phyloP scores from a whole-genome alignment of 2,797 vertebrate species.

The Adrianichthys oophorus region DNA sequence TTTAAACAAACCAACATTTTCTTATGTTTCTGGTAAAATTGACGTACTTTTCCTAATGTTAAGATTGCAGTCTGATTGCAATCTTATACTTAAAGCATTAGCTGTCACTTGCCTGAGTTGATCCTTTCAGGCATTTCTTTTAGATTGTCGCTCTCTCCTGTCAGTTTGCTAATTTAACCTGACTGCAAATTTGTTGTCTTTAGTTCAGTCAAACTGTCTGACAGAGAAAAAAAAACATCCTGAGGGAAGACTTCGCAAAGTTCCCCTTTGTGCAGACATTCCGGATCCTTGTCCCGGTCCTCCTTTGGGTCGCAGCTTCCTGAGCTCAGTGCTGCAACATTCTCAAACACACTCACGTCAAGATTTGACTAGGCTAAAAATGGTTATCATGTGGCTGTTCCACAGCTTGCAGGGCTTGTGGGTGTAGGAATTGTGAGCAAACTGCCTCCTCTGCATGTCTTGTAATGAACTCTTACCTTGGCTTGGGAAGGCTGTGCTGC shows the following conservation, averaged over 20 bases:
- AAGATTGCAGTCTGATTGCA: too few species aligned
- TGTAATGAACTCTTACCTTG: slow-evolving; percentile 72
- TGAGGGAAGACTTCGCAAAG: slow-evolving; percentile 27
- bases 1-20: too few species aligned
- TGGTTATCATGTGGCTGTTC: slow-evolving; percentile 50
- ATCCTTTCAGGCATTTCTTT: not conserved
- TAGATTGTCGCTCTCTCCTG: not conserved
- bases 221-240: slow-evolving; percentile 25
- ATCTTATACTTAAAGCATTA: too few species aligned
- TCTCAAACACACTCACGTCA: slow-evolving; percentile 49
- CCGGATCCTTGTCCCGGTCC: slow-evolving; percentile 36
- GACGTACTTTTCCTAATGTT: too few species aligned
- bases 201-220: slow-evolving; percentile 9
- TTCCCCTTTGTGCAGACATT: slow-evolving; percentile 34
- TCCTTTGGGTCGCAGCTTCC: slow-evolving; percentile 29
- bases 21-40: too few species aligned
- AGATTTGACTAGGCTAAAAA: slow-evolving; percentile 55
- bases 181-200: slow-evolving; percentile 23
- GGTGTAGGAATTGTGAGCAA: slow-evolving; percentile 36
- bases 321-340: slow-evolving; percentile 28
- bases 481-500: slow-evolving; percentile 50
- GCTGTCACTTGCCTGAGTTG: too few species aligned
- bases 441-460: slow-evolving; percentile 43
- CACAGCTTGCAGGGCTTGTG: slow-evolving; percentile 33
- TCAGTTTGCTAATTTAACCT: slow-evolving; percentile 8